phyloP scores from a whole-genome alignment of 92 coral and sea anemone genomes.

The Diadumene lineata region DNA sequence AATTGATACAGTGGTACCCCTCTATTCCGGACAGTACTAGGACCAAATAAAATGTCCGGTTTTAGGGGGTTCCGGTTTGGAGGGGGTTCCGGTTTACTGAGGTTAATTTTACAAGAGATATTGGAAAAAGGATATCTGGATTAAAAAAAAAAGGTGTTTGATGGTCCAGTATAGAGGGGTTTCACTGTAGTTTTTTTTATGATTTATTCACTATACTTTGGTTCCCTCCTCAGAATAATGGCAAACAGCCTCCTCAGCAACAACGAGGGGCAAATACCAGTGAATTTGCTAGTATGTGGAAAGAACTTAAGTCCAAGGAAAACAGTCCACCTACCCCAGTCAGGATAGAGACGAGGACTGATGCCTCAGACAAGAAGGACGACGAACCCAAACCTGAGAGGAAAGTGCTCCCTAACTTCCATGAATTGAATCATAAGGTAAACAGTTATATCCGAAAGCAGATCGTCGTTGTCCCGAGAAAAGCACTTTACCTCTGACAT shows the following conservation, averaged over 20 bases:
- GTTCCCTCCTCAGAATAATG: slow-evolving; percentile 17
- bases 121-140: too few species aligned
- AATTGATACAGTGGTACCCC: too few species aligned
- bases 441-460: not conserved
- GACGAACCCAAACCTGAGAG: slow-evolving; percentile 2
- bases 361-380: not conserved
- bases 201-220: not conserved
- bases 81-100: too few species aligned
- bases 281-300: slow-evolving; percentile 92
- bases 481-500: not conserved
- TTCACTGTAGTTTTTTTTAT: too few species aligned
- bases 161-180: too few species aligned
- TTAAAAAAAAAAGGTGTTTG: too few species aligned
- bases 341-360: not conserved
- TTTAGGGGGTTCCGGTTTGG: too few species aligned
- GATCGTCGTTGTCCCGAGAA: not conserved
- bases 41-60: too few species aligned
- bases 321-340: slow-evolving; percentile 45
- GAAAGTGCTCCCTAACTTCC: not conserved
- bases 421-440: not conserved
- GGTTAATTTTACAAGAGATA: too few species aligned
- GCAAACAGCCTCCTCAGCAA: slow-evolving; percentile 27
- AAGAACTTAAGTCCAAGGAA: slow-evolving; percentile 73
- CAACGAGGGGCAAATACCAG: slow-evolving; percentile 47
- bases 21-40: too few species aligned